Evolutionary conservation across 1,140 invertebrate genomes (phyloP), one percentile per base, ranked within the genome.

Genomic region (Drosophila serrata): DNA sequence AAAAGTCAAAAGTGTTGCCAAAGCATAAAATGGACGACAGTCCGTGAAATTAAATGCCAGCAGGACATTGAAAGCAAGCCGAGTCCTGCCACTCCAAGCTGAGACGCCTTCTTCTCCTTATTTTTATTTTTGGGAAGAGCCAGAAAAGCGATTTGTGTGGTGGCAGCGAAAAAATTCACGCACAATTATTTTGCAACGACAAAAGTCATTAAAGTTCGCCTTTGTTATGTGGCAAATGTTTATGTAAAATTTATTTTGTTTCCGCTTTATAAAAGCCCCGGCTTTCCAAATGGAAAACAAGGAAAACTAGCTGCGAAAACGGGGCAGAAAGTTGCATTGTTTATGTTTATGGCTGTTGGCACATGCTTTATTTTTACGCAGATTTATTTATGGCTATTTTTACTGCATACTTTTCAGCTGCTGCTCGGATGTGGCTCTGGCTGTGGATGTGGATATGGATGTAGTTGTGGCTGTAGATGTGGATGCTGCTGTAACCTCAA

Each of bases 31-130:
- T 88, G 78, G 77, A 90, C 85, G 85, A 90, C 85, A 90, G 85
- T 88, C 85, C 85, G 85, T 88, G 85, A 88, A 88, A 88, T 88
- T 88, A 90, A 88, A 88, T 88, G 85, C 82, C 85, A 88, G 85
- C 85, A 85, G 85, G 85, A 90, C 85, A 84, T 90, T 78, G 84
- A 87, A 84, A 84, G 64, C 76, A 39, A 67, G 46, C 74, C 58
- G 63, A 56, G 43, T 72, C 53, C 68, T 72, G 68, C 53, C 68
- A 72, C 29, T 69, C 17, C 29, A 51, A 51, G 48, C 13, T 13
- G 6, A 22, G 19, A 35, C 39, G 15, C 39, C 17, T 11, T 35
- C 35, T n/a, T 63, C 51, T 31, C 9, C 12, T 1, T 22, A 17
- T 33, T 31, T 6, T 19, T 12, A 0, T 12, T 11, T 6, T 24